phyloP scores from a whole-genome alignment of 2,888 invertebrate species.

The Oxyteleia sp. region DNA sequence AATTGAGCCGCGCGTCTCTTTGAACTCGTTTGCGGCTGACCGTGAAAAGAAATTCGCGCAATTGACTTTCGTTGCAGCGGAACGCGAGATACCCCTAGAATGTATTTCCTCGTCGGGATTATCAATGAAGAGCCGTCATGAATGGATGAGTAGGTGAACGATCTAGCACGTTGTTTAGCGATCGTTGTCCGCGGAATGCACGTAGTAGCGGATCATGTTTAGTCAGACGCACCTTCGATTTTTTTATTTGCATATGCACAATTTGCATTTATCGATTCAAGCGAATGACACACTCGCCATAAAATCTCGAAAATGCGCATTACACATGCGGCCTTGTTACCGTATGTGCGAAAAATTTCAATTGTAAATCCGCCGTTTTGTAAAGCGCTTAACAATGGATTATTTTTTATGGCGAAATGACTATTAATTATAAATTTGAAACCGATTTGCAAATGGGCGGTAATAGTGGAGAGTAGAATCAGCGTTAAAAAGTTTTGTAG shows the following conservation, averaged over 20 bases:
- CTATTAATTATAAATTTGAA: not conserved
- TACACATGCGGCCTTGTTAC: not conserved
- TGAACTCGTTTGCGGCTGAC: conserved; percentile 35
- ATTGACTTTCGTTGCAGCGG: conserved; percentile 42
- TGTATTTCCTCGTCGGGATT: conserved; percentile 54
- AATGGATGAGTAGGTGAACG: conserved; percentile 69
- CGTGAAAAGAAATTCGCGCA: conserved; percentile 49
- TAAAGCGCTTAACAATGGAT: not conserved
- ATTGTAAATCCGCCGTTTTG: conserved; percentile 4
- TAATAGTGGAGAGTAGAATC: too few species aligned
- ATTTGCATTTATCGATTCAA: conserved; percentile 30
- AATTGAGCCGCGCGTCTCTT: conserved; percentile 1
- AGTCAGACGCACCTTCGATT: conserved; percentile 42
- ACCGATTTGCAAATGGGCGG: not conserved
- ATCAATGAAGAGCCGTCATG: conserved; percentile 72
- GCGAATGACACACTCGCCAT: conserved; percentile 16
- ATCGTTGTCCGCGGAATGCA: conserved; percentile 24
- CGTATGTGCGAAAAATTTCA: not conserved
- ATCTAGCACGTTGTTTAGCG: conserved; percentile 27
- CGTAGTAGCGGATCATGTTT: conserved; percentile 59
- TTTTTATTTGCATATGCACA: not conserved
- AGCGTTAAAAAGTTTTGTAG: too few species aligned
- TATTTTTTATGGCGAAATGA: not conserved
- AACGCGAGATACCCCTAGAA: conserved; percentile 27
- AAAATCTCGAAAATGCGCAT: conserved; percentile 16